These are phyloP conservation scores for Apodemus speciosus DNA, from an alignment of 2,113 vertebrate genomes.

Conservation along the genomic window DNA sequence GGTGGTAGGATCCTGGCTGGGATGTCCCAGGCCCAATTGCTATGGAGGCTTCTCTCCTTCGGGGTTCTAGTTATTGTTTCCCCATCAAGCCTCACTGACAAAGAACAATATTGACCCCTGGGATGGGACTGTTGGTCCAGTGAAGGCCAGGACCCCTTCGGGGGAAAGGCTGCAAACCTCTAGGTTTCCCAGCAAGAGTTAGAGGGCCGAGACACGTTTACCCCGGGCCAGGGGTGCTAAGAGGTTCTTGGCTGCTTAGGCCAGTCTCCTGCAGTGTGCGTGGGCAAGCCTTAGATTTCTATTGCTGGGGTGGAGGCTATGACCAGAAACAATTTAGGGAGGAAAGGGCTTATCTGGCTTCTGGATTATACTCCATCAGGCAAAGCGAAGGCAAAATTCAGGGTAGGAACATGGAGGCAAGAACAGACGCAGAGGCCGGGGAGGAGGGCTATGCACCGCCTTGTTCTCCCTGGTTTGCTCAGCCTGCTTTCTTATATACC, in stretches of 20 bases:
- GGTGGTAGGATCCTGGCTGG: background rate
- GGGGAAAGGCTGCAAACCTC: background rate
- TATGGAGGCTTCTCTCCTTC: background rate
- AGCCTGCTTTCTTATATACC: background rate
- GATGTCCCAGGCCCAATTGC: background rate
- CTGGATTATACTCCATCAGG: background rate
- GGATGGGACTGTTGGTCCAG: background rate
- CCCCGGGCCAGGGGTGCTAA: background rate
- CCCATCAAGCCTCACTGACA: background rate
- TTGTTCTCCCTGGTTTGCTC: background rate
- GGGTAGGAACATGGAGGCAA: background rate
- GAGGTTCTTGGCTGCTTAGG: background rate
- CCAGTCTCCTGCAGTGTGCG: background rate
- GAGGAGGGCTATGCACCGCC: background rate
- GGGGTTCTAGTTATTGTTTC: background rate
- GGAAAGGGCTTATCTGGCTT: background rate
- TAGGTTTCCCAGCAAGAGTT: background rate
- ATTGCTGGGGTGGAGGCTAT: background rate
- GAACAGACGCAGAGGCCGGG: background rate
- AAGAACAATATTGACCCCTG: background rate
- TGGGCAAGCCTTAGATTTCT: background rate
- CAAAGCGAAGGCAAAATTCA: background rate
- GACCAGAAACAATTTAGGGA: background rate
- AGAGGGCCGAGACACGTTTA: background rate
- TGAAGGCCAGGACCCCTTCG: too few species aligned